phyloP scores from a whole-genome alignment of 2,797 vertebrate species.

The Poliocrania exsul region DNA sequence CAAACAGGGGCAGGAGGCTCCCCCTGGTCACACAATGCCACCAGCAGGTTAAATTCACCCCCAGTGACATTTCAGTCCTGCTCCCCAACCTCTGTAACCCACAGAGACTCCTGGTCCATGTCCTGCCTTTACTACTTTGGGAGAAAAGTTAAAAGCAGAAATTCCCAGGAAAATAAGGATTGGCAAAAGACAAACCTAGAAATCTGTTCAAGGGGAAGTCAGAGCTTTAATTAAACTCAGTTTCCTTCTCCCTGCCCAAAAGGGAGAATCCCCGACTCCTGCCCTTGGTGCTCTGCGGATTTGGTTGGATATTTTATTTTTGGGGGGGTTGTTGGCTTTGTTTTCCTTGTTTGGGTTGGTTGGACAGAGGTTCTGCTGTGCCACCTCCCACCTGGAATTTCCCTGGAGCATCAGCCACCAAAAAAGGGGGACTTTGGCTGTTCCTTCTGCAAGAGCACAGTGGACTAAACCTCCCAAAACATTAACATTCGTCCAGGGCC shows the following conservation, averaged over 20 bases:
- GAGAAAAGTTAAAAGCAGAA: background rate
- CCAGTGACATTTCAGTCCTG: background rate
- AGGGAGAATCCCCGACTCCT: background rate
- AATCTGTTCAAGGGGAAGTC: background rate
- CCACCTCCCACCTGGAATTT: background rate
- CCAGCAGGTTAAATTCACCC: background rate
- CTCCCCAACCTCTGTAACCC: background rate
- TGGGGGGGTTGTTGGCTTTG: background rate
- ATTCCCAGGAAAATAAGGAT: background rate
- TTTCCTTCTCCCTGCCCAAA: background rate
- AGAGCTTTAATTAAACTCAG: background rate
- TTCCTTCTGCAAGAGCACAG: background rate
- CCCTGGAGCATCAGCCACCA: background rate
- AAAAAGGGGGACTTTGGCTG: background rate
- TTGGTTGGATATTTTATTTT: background rate
- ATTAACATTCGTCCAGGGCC: no score
- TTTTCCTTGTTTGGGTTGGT: background rate
- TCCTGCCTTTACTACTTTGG: background rate
- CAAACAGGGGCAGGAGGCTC: background rate
- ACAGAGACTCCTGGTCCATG: background rate
- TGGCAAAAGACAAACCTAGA: background rate
- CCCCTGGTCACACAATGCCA: background rate
- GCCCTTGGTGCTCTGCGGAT: background rate
- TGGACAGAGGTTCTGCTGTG: background rate
- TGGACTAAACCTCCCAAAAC: rapidly evolving